Evolutionary conservation across 2,113 vertebrate genomes (phyloP).

Genomic region (Myotis lucifugus): DNA sequence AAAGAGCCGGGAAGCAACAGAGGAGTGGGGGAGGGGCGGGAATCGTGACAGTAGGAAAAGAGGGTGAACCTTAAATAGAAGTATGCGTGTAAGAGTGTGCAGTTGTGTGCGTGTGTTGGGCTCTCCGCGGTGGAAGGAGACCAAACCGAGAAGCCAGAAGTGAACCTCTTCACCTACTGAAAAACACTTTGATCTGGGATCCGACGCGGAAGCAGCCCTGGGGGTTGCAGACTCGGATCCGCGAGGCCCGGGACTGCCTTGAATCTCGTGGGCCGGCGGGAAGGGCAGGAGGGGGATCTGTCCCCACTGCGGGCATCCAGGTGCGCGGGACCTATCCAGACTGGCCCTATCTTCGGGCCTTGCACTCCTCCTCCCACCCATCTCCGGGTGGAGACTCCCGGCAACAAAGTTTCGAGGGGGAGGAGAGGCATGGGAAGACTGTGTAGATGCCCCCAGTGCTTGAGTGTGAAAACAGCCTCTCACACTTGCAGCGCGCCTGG

Average conservation of each 20-base stretch:
- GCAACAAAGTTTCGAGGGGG: slow-evolving; percentile 12
- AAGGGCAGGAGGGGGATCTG: neutral
- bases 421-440: neutral
- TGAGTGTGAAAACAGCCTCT: neutral
- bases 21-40: neutral
- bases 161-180: slow-evolving; percentile 30
- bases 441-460: neutral
- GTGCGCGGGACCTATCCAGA: neutral
- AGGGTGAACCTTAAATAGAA: neutral
- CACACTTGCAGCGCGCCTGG: slow-evolving; percentile 8
- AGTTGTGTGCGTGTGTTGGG: neutral
- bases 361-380: neutral
- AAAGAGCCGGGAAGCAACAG: neutral
- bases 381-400: neutral
- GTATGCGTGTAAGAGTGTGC: neutral
- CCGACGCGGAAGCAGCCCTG: neutral
- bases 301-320: neutral
- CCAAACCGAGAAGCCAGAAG: slow-evolving; percentile 5
- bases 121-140: slow-evolving; percentile 1
- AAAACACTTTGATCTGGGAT: slow-evolving; percentile 44
- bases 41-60: neutral
- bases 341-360: neutral
- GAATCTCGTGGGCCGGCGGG: neutral
- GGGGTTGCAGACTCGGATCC: neutral
- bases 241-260: neutral